These are phyloP conservation scores for Sciurus vulgaris DNA, from an alignment of 2,797 vertebrate species.

Conservation along the genomic window DNA sequence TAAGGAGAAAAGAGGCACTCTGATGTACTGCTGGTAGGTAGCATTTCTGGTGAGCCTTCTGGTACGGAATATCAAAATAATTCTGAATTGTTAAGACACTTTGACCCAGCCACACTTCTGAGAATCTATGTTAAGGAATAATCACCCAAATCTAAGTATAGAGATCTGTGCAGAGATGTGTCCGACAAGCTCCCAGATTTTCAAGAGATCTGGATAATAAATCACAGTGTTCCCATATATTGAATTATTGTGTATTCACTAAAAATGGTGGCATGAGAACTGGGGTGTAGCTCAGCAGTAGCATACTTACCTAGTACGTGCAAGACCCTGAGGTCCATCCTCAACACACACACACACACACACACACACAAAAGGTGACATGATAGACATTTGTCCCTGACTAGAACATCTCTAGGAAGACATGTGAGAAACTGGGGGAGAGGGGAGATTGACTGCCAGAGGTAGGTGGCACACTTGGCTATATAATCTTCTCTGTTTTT, in stretches of 20 bases:
- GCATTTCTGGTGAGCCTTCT: neutral
- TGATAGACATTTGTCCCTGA: neutral
- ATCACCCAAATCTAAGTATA: conserved; percentile 36
- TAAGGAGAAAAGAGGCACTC: conserved; percentile 18
- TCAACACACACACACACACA: neutral
- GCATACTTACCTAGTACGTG: neutral
- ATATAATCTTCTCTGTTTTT: neutral
- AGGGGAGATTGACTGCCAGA: neutral
- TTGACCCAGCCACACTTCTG: neutral
- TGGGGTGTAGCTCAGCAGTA: neutral
- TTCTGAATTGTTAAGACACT: neutral
- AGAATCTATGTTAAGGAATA: conserved; percentile 27
- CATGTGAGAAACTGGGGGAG: neutral
- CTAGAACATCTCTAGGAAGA: neutral
- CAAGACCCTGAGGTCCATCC: neutral
- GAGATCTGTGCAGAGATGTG: neutral
- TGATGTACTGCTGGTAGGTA: neutral
- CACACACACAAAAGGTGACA: neutral
- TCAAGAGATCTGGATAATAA: conserved; percentile 4
- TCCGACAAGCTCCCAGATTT: neutral
- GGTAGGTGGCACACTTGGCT: neutral
- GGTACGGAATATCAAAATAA: neutral
- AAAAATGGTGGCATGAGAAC: neutral
- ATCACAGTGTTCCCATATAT: neutral
- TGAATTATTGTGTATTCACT: neutral